Base-by-base conservation (phyloP, 2,113 vertebrate species). In the Neolamprologus falcicula region DNA sequence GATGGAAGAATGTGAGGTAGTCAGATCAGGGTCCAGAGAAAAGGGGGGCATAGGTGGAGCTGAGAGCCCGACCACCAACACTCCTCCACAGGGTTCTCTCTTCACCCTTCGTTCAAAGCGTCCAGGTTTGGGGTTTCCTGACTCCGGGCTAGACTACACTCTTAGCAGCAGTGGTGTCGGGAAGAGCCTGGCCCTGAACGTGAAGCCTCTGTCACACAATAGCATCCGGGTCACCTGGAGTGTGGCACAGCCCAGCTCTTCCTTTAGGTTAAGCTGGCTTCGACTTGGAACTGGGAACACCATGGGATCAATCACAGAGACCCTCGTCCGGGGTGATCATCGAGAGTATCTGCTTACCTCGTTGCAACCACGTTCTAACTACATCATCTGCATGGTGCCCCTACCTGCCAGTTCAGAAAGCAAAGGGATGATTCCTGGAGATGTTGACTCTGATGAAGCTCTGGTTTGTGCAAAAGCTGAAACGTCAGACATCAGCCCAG, bases 241-340 rank as follows among this genome's bases (percentile, higher is more conserved):
- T 35, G 96, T 98, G 26, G 95, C 94, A 2, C 95, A 97, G 33
- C 97, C 98, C 0, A 95, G 92, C 54, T 97, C 98, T 10, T 98
- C 98, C 9, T 97, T 98, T 86, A 95, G 98, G 66, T 94, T 99
- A 55, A 98, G 98, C 71, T 99, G 98, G 98, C 94, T 98, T 3
- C 97, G 98, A 57, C 95, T 98, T 47, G 97, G 98, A 45, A 97
- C 96, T 68, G 97, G 96, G 79, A 97, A 96, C 0, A 97, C 97
- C 5, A 97, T 98, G 91, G 98, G 98, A 24, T 98, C 97, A 26
- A 98, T 98, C 80, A 98, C 98, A 1, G 98, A 99, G 95, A 98
- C 98, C 1, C 90, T 99, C 83, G 98, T 99, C 80, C 95, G 97
- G 66, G 98, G 98, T 0, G 98, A 99, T 68, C 96, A 97, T 35